These are phyloP conservation scores for Griposia aprilina DNA, from an alignment of 2,888 invertebrate genomes.

Conservation along the genomic window DNA sequence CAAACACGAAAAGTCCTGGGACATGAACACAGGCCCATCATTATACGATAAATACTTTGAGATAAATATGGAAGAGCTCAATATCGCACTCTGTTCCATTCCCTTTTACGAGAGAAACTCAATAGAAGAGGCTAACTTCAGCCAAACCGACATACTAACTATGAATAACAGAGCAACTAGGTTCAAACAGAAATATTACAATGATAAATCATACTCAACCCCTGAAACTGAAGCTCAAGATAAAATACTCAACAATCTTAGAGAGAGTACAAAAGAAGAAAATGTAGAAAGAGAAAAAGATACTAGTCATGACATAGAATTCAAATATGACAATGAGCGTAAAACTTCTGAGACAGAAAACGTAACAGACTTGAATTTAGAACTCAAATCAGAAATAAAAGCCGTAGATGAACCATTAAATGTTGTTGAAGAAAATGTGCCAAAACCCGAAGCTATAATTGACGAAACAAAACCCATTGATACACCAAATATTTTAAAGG, in stretches of 20 bases:
- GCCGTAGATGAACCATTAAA: not conserved
- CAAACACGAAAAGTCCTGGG: conserved; percentile 89
- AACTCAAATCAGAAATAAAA: conserved; percentile 30
- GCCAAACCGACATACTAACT: conserved; percentile 79
- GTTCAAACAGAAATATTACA: conserved; percentile 85
- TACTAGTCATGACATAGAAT: conserved; percentile 47
- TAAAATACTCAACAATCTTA: conserved; percentile 73
- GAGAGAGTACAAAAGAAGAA: conserved; percentile 60
- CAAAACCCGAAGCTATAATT: not conserved
- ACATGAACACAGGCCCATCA: conserved; percentile 79
- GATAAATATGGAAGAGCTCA: conserved; percentile 82
- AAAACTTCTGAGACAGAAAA: conserved; percentile 34
- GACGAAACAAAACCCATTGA: conserved; percentile 12
- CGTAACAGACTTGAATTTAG: conserved; percentile 27
- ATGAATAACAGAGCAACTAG: conserved; percentile 85
- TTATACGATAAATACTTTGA: conserved; percentile 87
- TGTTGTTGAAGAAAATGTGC: conserved; percentile 11
- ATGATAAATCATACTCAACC: conserved; percentile 80
- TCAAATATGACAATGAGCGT: conserved; percentile 31
- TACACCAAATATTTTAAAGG: conserved; percentile 5
- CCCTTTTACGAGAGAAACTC: conserved; percentile 86
- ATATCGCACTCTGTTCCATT: conserved; percentile 81
- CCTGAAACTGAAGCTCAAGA: conserved; percentile 80
- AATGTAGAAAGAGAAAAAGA: conserved; percentile 41
- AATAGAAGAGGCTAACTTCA: conserved; percentile 79